Evolutionary conservation across 2,113 vertebrate genomes (phyloP).

Genomic region (Gulo gulo): DNA sequence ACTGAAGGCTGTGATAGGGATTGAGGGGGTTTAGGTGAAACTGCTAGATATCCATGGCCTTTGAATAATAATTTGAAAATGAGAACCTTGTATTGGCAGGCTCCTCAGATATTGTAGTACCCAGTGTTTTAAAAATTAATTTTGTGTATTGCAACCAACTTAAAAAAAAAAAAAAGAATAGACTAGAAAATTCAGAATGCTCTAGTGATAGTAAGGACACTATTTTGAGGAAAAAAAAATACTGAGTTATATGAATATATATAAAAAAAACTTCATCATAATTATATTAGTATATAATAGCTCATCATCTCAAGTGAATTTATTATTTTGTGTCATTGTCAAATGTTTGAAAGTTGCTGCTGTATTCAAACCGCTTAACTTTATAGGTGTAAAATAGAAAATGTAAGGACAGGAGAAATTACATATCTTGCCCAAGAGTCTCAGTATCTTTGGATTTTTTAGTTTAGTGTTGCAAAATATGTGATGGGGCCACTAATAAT

Average conservation of each 20-base stretch:
- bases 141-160: neutral
- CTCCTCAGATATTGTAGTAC: neutral
- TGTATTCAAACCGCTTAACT: neutral
- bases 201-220: neutral
- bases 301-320: neutral
- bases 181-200: neutral
- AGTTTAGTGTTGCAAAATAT: neutral
- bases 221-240: neutral
- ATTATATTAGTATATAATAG: neutral
- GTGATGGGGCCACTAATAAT: neutral
- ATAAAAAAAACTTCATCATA: neutral
- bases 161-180: neutral
- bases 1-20: neutral
- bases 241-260: neutral
- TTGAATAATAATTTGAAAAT: neutral
- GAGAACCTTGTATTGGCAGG: neutral
- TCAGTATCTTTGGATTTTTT: neutral
- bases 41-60: neutral
- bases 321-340: neutral
- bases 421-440: neutral
- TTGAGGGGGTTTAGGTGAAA: neutral
- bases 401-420: neutral
- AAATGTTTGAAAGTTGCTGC: neutral
- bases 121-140: neutral
- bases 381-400: neutral